Conservation (phyloP, 2,888 invertebrate species). For the Pristionchus japonicus region DNA sequence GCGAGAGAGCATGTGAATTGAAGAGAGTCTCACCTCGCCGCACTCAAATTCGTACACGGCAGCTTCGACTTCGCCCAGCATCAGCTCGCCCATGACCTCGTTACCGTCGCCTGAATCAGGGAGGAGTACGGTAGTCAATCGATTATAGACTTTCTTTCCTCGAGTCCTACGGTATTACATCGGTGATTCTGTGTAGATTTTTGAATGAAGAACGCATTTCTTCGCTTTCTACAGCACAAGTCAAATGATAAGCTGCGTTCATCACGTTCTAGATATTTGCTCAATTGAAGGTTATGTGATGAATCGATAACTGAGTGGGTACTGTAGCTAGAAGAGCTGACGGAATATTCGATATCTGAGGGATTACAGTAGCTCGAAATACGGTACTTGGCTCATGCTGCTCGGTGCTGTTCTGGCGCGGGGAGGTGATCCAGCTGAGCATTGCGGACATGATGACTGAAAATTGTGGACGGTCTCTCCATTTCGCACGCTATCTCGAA, state of each 20-base stretch:
- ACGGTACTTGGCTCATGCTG: not conserved
- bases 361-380: not conserved
- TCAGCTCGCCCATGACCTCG: conserved; percentile 20
- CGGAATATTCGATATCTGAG: no score
- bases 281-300: not conserved
- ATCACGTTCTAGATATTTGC: no score
- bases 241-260: no score
- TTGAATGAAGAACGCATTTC: not conserved
- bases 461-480: not conserved
- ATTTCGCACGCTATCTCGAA: not conserved
- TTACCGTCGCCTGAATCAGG: conserved; percentile 36
- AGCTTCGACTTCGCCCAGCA: conserved; percentile 40
- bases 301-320: not conserved
- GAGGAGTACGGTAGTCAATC: not conserved
- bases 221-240: no score
- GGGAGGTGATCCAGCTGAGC: conserved; percentile 44
- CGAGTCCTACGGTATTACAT: not conserved
- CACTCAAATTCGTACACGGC: conserved; percentile 46
- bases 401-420: not conserved
- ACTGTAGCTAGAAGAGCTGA: no score
- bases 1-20: not conserved
- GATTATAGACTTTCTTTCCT: not conserved
- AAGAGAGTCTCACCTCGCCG: conserved; percentile 10
- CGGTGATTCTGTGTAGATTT: not conserved
- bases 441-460: not conserved